Percentiles rank a stretch among this genome's conserved stretches.
phyloP scores from a whole-genome alignment of 2,113 vertebrate species.

The Scomber japonicus region DNA sequence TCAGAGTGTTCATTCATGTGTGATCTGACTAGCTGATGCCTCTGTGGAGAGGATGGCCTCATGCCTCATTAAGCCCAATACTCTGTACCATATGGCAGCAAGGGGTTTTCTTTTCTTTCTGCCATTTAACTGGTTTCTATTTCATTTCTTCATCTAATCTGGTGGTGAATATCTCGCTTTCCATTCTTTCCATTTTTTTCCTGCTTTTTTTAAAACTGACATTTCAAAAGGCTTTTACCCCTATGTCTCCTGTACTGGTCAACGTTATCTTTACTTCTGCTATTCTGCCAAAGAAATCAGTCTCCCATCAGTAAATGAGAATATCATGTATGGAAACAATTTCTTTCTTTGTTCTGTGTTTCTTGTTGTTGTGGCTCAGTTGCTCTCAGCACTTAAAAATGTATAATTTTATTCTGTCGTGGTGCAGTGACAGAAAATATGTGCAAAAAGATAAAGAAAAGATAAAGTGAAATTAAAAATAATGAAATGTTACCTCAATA shows the following conservation, averaged over 20 bases:
- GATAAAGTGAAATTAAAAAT: no score
- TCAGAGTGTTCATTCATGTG: constrained; percentile 74
- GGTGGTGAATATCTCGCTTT: constrained; percentile 41
- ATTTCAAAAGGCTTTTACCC: constrained; percentile 23
- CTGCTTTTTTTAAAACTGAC: constrained; percentile 8
- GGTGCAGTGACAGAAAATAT: not conserved
- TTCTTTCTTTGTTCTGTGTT: constrained; percentile 9
- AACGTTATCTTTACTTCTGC: constrained; percentile 5
- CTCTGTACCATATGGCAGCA: constrained; percentile 80
- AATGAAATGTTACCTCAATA: not conserved
- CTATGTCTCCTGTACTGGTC: constrained; percentile 4
- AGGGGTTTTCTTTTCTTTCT: constrained; percentile 54
- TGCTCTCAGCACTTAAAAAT: not conserved
- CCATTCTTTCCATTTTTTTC: constrained; percentile 10
- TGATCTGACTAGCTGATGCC: constrained; percentile 69
- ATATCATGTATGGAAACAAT: constrained; percentile 25
- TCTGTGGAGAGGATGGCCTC: constrained; percentile 72
- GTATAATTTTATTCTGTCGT: not conserved
- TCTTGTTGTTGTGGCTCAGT: not conserved
- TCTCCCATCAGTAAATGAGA: constrained; percentile 12
- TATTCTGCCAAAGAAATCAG: constrained; percentile 33
- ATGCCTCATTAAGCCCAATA: constrained; percentile 81
- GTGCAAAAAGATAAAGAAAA: no score
- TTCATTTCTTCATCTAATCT: constrained; percentile 66
- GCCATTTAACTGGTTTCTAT: constrained; percentile 48